Conservation (phyloP, 30 jellyfish, hydroid and myxozoan species). For the Sanderia malayensis region DNA sequence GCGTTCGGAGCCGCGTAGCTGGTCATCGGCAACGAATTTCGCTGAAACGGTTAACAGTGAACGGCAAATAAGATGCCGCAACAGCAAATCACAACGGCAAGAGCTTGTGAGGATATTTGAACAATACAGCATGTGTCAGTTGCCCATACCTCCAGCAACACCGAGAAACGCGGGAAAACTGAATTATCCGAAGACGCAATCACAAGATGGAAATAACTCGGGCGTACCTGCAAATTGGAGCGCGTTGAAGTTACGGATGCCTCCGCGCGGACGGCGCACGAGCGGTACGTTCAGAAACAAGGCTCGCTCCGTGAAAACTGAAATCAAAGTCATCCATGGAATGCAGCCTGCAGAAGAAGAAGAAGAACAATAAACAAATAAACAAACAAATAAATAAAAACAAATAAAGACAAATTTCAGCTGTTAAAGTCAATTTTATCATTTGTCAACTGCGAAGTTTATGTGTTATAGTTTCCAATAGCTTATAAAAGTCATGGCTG, state of each 20-base stretch:
- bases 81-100: constrained; percentile 8
- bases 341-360: constrained; percentile 1
- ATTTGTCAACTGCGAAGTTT: background rate
- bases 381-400: too few relatives aligned
- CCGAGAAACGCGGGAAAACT: background rate
- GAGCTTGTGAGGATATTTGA: constrained; percentile 30
- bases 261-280: background rate
- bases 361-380: background rate
- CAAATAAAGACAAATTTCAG: too few relatives aligned
- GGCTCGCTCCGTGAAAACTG: background rate
- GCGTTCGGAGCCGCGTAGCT: constrained; percentile 28
- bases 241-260: background rate
- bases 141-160: constrained; percentile 53
- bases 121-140: constrained; percentile 44
- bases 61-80: background rate
- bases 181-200: background rate
- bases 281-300: background rate
- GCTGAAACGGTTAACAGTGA: constrained; percentile 14
- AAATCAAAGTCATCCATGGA: background rate
- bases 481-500: too few relatives aligned
- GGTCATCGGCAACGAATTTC: constrained; percentile 17
- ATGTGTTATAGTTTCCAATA: background rate
- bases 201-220: background rate
- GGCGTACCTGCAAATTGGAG: background rate
- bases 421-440: background rate